Conservation (phyloP, 2,888 invertebrate genomes). For the Mesorhabditis belari region DNA sequence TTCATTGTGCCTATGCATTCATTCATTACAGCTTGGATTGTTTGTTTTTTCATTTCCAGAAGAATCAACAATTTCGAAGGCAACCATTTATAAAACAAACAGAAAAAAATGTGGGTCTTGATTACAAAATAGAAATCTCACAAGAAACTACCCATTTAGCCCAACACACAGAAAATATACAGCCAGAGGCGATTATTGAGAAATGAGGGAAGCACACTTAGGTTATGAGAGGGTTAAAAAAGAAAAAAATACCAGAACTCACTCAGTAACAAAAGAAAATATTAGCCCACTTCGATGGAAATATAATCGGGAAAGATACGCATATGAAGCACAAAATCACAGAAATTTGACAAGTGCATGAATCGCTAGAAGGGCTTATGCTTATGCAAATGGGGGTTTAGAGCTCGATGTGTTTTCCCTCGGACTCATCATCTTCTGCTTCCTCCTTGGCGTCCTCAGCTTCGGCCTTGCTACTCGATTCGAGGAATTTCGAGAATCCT, state of each 20-base stretch:
- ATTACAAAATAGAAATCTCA: neutral
- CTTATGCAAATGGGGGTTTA: neutral
- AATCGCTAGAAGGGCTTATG: neutral
- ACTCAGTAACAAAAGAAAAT: neutral
- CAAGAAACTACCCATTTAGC: neutral
- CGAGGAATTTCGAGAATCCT: constrained; percentile 78
- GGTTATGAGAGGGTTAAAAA: neutral
- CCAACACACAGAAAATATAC: neutral
- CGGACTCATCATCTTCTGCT: constrained; percentile 1
- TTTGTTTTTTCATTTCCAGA: neutral
- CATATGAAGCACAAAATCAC: no score
- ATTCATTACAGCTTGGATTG: neutral
- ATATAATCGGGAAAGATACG: no score
- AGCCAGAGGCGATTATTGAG: neutral
- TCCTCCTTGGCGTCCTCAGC: constrained; percentile 5
- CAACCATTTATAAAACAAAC: no score
- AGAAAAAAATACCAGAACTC: neutral
- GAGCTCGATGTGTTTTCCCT: no score
- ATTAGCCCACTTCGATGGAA: neutral
- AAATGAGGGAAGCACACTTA: neutral
- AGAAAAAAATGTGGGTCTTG: no score
- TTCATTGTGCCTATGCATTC: neutral
- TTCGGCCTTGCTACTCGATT: constrained; percentile 8
- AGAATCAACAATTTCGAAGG: no score
- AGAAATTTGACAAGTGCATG: neutral